Conservation (phyloP, 2,888 invertebrate species). For the Zaprionus lineosus region DNA sequence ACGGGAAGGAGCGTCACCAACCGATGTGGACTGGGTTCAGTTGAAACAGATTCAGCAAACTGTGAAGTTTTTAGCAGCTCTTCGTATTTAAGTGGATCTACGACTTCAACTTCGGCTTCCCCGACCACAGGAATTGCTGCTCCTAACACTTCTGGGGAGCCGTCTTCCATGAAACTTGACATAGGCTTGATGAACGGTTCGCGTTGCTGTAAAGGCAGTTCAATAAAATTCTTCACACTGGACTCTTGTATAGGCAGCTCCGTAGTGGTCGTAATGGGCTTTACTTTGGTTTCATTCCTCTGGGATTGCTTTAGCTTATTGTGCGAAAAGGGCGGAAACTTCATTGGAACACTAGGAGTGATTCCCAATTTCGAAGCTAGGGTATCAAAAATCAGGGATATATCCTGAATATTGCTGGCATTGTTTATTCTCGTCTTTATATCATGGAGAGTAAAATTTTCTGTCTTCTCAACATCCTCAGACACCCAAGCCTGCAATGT, state of each 20-base stretch:
- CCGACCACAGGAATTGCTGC: slow-evolving; percentile 80
- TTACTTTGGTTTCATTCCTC: slow-evolving; percentile 66
- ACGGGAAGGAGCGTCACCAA: slow-evolving; percentile 89
- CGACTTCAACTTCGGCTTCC: slow-evolving; percentile 83
- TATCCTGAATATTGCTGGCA: slow-evolving; percentile 84
- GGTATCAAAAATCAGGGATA: slow-evolving; percentile 87
- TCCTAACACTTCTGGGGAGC: slow-evolving; percentile 72
- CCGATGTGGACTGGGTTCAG: slow-evolving; percentile 80
- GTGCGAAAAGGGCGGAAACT: slow-evolving; percentile 81
- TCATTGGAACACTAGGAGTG: slow-evolving; percentile 79
- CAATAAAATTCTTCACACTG: slow-evolving; percentile 46
- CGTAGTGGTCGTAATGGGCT: slow-evolving; percentile 49
- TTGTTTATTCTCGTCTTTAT: slow-evolving; percentile 80
- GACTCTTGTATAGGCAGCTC: slow-evolving; percentile 33
- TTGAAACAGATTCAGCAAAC: slow-evolving; percentile 68
- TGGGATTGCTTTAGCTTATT: slow-evolving; percentile 79
- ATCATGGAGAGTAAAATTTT: slow-evolving; percentile 77
- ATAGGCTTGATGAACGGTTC: slow-evolving; percentile 78
- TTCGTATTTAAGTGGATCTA: slow-evolving; percentile 83
- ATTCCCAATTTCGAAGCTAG: slow-evolving; percentile 85
- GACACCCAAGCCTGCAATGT: slow-evolving; percentile 86
- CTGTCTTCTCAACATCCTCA: slow-evolving; percentile 83
- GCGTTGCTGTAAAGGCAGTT: slow-evolving; percentile 53
- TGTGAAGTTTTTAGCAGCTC: slow-evolving; percentile 82
- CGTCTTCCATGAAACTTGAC: slow-evolving; percentile 76